These are phyloP conservation scores for Phoenoteleia sp. DNA, from an alignment of 2,888 invertebrate genomes.

Conservation along the genomic window DNA sequence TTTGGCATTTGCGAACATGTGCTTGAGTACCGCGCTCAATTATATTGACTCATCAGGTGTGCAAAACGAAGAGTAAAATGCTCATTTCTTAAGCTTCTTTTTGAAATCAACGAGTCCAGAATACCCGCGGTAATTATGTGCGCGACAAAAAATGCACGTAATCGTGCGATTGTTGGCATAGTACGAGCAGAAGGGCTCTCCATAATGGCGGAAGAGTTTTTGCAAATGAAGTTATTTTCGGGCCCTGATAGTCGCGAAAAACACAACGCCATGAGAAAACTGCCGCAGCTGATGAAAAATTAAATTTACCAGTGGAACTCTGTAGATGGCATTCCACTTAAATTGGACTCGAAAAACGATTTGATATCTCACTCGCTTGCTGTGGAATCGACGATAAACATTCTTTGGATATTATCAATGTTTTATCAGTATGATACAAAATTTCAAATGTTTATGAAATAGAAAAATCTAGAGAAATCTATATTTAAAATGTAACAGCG, in stretches of 20 bases:
- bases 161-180: constrained; percentile 23
- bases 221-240: constrained; percentile 51
- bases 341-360: constrained; percentile 25
- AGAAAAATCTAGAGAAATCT: no score
- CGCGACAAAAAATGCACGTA: constrained; percentile 38
- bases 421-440: no score
- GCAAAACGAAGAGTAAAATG: constrained; percentile 34
- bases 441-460: no score
- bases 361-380: constrained; percentile 24
- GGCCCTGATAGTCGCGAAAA: constrained; percentile 4
- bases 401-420: constrained; percentile 16
- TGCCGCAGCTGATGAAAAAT: constrained; percentile 31
- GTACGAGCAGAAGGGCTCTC: not conserved
- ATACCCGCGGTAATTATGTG: constrained; percentile 48
- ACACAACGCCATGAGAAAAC: constrained; percentile 4
- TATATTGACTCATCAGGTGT: constrained; percentile 62
- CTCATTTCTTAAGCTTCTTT: constrained; percentile 35
- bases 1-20: constrained; percentile 50
- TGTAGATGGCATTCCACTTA: constrained; percentile 24
- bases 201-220: constrained; percentile 40
- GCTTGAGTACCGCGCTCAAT: constrained; percentile 53
- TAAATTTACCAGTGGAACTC: constrained; percentile 23
- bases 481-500: no score
- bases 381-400: constrained; percentile 7
- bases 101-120: constrained; percentile 42